phyloP scores from a whole-genome alignment of 2,888 invertebrate genomes.

The Oeneis ivallda region DNA sequence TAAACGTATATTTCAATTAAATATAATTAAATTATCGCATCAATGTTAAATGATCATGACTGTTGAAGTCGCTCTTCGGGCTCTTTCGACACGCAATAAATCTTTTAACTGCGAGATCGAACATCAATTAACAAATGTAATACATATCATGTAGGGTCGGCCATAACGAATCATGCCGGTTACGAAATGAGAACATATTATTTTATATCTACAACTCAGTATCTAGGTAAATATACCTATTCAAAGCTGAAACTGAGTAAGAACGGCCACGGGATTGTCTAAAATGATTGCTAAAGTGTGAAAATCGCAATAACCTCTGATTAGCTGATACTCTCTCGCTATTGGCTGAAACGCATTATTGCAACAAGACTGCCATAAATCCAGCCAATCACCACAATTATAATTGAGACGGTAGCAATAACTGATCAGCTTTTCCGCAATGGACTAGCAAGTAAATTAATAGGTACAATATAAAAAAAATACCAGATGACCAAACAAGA shows the following conservation, averaged over 20 bases:
- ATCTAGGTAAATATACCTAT: background rate
- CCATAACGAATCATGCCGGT: conserved; percentile 59
- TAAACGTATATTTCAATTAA: conserved; percentile 8
- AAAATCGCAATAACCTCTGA: too few species aligned
- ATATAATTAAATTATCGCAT: conserved; percentile 38
- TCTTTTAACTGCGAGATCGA: conserved; percentile 48
- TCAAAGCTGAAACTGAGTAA: background rate
- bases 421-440: too few species aligned
- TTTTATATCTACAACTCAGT: background rate
- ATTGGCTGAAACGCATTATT: too few species aligned
- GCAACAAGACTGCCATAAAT: too few species aligned
- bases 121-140: conserved; percentile 60
- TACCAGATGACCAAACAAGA: background rate
- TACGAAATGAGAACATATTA: conserved; percentile 51
- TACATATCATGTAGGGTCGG: conserved; percentile 49
- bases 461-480: background rate
- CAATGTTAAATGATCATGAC: conserved; percentile 55
- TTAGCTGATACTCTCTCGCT: too few species aligned
- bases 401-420: too few species aligned
- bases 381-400: too few species aligned
- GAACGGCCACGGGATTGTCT: too few species aligned
- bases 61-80: conserved; percentile 55
- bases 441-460: background rate
- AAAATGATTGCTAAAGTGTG: too few species aligned
- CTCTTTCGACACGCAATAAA: conserved; percentile 30